phyloP scores from a whole-genome alignment of 2,888 invertebrate genomes.

The Agriopis leucophaearia region DNA sequence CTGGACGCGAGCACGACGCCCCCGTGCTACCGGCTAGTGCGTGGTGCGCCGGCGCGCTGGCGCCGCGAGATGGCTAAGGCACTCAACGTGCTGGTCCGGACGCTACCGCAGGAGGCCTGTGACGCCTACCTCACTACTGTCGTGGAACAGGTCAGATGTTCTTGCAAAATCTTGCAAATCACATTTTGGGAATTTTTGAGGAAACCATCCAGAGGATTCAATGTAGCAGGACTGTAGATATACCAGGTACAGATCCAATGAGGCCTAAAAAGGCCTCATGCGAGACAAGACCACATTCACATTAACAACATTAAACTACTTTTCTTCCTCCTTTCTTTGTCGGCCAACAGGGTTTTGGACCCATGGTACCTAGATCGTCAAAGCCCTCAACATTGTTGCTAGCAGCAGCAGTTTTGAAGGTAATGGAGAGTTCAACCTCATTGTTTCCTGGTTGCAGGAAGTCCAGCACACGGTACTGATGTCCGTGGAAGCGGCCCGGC shows the following conservation, averaged over 20 bases:
- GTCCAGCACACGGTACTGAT: constrained; percentile 93
- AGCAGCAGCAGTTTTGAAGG: too few relatives aligned
- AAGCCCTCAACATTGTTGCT: background rate
- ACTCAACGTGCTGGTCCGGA: constrained; percentile 89
- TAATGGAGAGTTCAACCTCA: background rate
- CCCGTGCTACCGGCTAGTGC: constrained; percentile 90
- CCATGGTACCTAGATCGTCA: too few relatives aligned
- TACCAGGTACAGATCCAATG: too few relatives aligned
- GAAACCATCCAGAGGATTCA: too few relatives aligned
- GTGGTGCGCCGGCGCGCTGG: constrained; percentile 87
- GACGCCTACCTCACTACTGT: constrained; percentile 94
- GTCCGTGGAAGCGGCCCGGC: constrained; percentile 92
- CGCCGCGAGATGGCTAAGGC: constrained; percentile 85
- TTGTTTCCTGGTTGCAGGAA: constrained; percentile 79
- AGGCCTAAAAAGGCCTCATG: too few relatives aligned
- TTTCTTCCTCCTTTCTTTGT: too few relatives aligned
- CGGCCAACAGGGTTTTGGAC: too few relatives aligned
- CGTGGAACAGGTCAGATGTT: constrained; percentile 89
- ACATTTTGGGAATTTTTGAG: too few relatives aligned
- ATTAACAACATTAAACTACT: too few relatives aligned
- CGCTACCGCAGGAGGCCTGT: constrained; percentile 91
- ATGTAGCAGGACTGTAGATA: too few relatives aligned
- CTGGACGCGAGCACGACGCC: constrained; percentile 90
- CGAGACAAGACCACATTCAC: too few relatives aligned
- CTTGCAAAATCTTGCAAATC: background rate